These are phyloP conservation scores for Heliconius cydno DNA, from an alignment of 2,888 invertebrate genomes.

Conservation along the genomic window DNA sequence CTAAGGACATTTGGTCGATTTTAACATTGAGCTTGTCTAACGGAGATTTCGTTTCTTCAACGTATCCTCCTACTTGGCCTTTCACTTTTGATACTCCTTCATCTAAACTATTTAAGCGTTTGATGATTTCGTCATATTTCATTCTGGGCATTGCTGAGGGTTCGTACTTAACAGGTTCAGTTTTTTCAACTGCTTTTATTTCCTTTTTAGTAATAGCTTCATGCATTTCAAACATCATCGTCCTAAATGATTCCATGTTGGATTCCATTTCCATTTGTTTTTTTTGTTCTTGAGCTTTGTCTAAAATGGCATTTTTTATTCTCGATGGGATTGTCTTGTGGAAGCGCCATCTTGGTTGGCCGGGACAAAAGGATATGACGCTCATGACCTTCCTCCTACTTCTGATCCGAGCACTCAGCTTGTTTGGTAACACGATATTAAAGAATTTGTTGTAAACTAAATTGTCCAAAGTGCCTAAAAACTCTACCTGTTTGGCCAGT, in stretches of 20 bases:
- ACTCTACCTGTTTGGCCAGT: slow-evolving; percentile 82
- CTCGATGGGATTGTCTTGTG: slow-evolving; percentile 66
- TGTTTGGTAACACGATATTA: slow-evolving; percentile 65
- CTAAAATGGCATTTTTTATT: slow-evolving; percentile 72
- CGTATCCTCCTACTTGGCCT: slow-evolving; percentile 58
- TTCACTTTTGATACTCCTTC: slow-evolving; percentile 63
- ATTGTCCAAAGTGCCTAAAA: slow-evolving; percentile 78
- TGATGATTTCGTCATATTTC: slow-evolving; percentile 63
- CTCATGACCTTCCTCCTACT: slow-evolving; percentile 67
- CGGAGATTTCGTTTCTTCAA: slow-evolving; percentile 59
- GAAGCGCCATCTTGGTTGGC: slow-evolving; percentile 66
- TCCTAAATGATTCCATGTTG: slow-evolving; percentile 62
- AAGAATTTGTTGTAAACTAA: slow-evolving; percentile 76
- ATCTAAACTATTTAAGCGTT: slow-evolving; percentile 65
- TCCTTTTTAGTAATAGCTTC: slow-evolving; percentile 62
- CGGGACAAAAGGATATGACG: slow-evolving; percentile 68
- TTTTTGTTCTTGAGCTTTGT: slow-evolving; percentile 70
- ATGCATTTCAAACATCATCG: slow-evolving; percentile 69
- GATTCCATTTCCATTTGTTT: slow-evolving; percentile 68
- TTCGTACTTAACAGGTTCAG: slow-evolving; percentile 42
- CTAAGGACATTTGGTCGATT: slow-evolving; percentile 70
- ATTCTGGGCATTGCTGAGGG: slow-evolving; percentile 49
- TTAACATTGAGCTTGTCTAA: slow-evolving; percentile 67
- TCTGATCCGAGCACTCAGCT: slow-evolving; percentile 63
- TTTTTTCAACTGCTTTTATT: slow-evolving; percentile 49